Conservation (phyloP, 2,888 invertebrate genomes). For the Lasioglossum malachurum region DNA sequence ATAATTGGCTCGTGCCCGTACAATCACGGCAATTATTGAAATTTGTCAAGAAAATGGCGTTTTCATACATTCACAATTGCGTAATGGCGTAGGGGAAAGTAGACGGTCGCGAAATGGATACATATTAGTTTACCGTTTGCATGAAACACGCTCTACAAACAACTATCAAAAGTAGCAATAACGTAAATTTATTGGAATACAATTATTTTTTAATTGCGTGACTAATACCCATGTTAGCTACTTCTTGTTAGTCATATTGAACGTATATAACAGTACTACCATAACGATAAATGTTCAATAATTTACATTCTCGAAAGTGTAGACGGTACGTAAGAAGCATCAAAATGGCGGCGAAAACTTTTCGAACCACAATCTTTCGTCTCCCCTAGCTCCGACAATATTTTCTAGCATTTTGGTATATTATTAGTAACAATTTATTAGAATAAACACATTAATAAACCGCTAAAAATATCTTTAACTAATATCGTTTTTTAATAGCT, state of each 20-base stretch:
- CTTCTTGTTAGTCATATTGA: not conserved
- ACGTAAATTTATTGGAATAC: not conserved
- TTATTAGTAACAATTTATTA: not conserved
- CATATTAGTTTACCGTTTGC: constrained; percentile 16
- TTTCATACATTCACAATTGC: constrained; percentile 2
- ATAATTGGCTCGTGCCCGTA: not conserved
- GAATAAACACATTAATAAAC: not conserved
- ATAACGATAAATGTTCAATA: not conserved
- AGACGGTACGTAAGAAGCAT: not conserved
- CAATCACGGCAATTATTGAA: not conserved
- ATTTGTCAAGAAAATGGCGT: not conserved
- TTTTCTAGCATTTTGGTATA: not conserved
- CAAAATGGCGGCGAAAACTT: not conserved
- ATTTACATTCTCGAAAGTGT: not conserved
- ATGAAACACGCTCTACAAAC: not conserved
- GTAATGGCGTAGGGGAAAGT: not conserved
- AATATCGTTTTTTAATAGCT: not conserved
- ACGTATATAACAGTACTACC: not conserved
- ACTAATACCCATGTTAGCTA: not conserved
- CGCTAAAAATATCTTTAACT: not conserved
- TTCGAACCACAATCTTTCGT: not conserved
- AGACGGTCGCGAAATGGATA: constrained; percentile 6
- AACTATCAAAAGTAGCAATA: not conserved
- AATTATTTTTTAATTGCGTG: not conserved
- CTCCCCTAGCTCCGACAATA: not conserved